phyloP scores from a whole-genome alignment of 2,113 vertebrate species.

The Oncorhynchus keta region DNA sequence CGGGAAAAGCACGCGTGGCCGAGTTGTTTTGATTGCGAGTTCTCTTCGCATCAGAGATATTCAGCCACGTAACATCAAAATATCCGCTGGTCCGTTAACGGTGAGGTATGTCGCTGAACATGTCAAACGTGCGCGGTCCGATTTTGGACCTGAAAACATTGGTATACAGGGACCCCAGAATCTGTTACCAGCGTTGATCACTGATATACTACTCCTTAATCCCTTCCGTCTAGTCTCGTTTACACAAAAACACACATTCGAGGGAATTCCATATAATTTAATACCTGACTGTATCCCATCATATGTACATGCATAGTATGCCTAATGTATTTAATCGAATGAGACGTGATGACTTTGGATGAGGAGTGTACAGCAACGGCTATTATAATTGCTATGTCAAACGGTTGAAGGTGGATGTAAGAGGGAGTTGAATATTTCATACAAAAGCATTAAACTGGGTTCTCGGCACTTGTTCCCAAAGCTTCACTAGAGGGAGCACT shows the following conservation, averaged over 20 bases:
- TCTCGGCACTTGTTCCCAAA: not conserved
- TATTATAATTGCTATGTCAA: not conserved
- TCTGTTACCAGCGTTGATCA: not conserved
- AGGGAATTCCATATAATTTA: not conserved
- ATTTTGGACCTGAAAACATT: slow-evolving; percentile 15
- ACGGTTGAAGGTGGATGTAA: not conserved
- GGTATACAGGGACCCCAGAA: slow-evolving; percentile 11
- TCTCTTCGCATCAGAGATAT: slow-evolving; percentile 16
- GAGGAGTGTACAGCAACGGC: not conserved
- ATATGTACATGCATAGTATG: not conserved
- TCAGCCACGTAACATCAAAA: not conserved
- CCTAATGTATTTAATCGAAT: not conserved
- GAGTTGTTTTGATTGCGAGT: slow-evolving; percentile 76
- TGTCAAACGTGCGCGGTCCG: slow-evolving; percentile 24
- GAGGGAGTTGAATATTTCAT: not conserved
- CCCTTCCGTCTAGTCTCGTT: not conserved
- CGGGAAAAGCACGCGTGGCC: slow-evolving; percentile 76
- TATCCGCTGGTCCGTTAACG: not conserved
- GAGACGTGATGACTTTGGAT: no score
- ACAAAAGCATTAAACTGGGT: not conserved
- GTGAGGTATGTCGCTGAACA: not conserved
- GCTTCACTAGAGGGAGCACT: slow-evolving; percentile 43
- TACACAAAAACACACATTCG: not conserved
- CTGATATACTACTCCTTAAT: not conserved
- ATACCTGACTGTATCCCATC: not conserved